Evolutionary conservation across 2,797 vertebrate species (phyloP).

Genomic region (Diglossa cyanea): DNA sequence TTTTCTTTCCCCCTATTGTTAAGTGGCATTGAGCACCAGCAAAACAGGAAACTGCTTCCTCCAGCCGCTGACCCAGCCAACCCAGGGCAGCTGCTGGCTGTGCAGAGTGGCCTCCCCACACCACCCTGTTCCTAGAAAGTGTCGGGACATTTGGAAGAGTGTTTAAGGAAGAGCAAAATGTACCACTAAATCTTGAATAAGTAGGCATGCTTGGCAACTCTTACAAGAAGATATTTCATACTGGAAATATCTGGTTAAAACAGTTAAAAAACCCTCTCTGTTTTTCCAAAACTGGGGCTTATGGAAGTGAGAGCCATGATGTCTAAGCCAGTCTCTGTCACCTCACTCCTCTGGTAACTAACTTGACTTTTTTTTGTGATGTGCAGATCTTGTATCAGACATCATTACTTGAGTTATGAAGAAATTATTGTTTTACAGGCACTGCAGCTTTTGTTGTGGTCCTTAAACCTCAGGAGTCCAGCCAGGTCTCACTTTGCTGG

Average conservation of each 20-base stretch:
- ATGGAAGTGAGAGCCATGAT: neutral
- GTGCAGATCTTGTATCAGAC: neutral
- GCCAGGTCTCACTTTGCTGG: neutral
- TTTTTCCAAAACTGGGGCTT: neutral
- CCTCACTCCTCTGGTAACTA: neutral
- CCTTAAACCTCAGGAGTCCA: constrained; percentile 17
- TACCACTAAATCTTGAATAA: neutral
- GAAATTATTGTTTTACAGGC: constrained; percentile 19
- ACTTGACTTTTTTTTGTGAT: constrained; percentile 1
- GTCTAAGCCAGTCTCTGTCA: neutral
- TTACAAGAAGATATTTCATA: neutral
- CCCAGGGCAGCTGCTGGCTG: constrained; percentile 39
- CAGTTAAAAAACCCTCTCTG: neutral
- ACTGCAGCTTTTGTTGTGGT: constrained; percentile 20
- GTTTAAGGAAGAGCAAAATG: neutral
- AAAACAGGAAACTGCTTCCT: constrained; percentile 77
- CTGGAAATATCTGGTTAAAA: neutral
- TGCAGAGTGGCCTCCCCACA: neutral
- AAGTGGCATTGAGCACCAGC: constrained; percentile 71
- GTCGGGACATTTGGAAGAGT: constrained; percentile 11
- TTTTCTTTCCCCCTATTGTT: constrained; percentile 77
- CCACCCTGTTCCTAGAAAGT: constrained; percentile 48
- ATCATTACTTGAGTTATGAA: neutral
- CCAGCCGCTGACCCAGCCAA: constrained; percentile 35
- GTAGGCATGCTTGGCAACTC: neutral